A percentile compares a stretch with the other conserved stretches of the same genome.
Conservation (phyloP, 2,888 invertebrate genomes). For the Oscheius sp. region DNA sequence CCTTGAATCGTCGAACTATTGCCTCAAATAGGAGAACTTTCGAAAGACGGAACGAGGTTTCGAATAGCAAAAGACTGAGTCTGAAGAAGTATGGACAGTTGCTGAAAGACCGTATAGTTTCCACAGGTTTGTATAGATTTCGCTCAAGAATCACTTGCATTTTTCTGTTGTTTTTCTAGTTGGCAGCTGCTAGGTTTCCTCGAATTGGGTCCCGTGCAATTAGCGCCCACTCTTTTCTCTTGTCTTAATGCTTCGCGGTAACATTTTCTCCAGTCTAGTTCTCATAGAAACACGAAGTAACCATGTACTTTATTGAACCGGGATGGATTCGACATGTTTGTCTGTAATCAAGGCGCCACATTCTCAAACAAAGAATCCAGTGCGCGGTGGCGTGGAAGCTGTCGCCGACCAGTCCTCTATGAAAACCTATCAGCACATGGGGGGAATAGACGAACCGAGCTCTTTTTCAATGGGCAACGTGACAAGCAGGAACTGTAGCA, state of each 20-base stretch:
- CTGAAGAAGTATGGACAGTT: conserved; percentile 9
- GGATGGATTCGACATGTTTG: conserved; percentile 26
- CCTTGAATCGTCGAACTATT: neutral
- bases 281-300: neutral
- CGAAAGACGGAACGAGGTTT: neutral
- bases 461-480: neutral
- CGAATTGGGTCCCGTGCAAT: neutral
- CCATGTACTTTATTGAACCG: neutral
- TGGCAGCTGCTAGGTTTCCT: no score
- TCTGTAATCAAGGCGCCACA: conserved; percentile 34
- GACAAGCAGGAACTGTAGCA: neutral
- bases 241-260: neutral
- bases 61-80: neutral
- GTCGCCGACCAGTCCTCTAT: conserved; percentile 32
- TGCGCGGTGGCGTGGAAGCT: conserved; percentile 31
- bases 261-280: neutral
- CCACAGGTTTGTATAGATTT: conserved; percentile 15
- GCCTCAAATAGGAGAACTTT: conserved; percentile 7
- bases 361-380: conserved; percentile 38
- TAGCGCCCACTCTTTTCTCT: neutral
- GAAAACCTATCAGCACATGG: conserved; percentile 24
- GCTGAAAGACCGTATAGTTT: conserved; percentile 11
- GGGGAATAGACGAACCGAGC: neutral
- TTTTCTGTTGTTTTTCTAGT: conserved; percentile 1
- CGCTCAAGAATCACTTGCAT: neutral